phyloP scores from a whole-genome alignment of 2,113 vertebrate species.

The Grantiella picta region DNA sequence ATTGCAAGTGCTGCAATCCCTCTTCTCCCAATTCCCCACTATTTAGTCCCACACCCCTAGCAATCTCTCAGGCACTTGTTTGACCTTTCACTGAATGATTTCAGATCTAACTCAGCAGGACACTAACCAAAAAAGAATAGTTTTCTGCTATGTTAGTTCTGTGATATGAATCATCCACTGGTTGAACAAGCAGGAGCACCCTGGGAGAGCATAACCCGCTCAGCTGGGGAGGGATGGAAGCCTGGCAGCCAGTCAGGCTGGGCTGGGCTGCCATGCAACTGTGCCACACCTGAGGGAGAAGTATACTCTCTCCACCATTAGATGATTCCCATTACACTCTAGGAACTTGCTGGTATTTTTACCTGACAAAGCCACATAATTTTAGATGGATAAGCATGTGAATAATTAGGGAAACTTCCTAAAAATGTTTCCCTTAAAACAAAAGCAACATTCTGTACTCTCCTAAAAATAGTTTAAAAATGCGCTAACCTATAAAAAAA shows the following conservation, averaged over 20 bases:
- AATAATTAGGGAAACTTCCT: background rate
- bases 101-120: background rate
- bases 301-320: background rate
- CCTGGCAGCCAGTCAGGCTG: background rate
- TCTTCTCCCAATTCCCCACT: background rate
- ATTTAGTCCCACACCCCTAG: background rate
- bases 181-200: background rate
- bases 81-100: conserved; percentile 25
- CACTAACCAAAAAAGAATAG: background rate
- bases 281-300: background rate
- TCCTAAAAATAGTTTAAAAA: background rate
- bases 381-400: background rate
- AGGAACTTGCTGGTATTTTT: background rate
- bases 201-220: background rate
- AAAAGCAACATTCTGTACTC: background rate
- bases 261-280: background rate
- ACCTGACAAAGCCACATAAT: background rate
- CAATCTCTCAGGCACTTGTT: background rate
- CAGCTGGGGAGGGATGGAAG: background rate
- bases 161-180: background rate
- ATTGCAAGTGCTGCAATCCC: conserved; percentile 13
- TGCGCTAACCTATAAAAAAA: background rate
- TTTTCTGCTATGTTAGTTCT: background rate
- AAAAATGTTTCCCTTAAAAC: background rate
- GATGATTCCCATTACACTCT: background rate